Evolutionary conservation across 2,113 vertebrate genomes (phyloP).

Genomic region (Pristiophorus japonicus): DNA sequence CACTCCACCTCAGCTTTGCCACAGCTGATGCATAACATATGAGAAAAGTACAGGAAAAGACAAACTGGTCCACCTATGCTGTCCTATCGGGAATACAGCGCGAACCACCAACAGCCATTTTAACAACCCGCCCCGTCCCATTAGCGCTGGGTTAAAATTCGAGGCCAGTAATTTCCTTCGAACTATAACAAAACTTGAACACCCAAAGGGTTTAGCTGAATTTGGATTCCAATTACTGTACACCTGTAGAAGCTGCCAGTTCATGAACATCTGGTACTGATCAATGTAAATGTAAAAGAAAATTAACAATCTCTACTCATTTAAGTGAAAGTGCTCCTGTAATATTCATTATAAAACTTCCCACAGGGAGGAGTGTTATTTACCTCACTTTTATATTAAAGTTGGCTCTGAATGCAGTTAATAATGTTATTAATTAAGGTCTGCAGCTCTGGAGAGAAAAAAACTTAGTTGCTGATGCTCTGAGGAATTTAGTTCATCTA

Average conservation of each 20-base stretch:
- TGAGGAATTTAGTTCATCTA: background rate
- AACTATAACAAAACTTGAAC: background rate
- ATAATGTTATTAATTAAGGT: conserved; percentile 1
- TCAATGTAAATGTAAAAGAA: background rate
- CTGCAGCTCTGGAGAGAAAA: background rate
- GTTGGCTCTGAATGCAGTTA: background rate
- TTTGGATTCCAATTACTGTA: background rate
- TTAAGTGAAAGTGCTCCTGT: background rate
- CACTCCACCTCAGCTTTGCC: background rate
- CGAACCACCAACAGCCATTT: background rate
- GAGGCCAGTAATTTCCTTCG: background rate
- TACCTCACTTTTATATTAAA: background rate
- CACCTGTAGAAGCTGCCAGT: background rate
- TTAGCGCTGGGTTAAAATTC: background rate
- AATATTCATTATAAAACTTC: background rate
- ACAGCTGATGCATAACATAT: background rate
- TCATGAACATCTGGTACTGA: background rate
- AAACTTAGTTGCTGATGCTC: background rate
- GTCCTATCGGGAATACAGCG: background rate
- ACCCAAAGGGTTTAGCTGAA: background rate
- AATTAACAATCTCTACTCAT: background rate
- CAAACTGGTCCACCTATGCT: background rate
- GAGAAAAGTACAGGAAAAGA: background rate
- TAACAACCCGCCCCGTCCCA: background rate
- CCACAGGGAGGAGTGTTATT: background rate